These are phyloP conservation scores for Platycheirus albimanus DNA, from an alignment of 2,888 invertebrate species.

Conservation along the genomic window DNA sequence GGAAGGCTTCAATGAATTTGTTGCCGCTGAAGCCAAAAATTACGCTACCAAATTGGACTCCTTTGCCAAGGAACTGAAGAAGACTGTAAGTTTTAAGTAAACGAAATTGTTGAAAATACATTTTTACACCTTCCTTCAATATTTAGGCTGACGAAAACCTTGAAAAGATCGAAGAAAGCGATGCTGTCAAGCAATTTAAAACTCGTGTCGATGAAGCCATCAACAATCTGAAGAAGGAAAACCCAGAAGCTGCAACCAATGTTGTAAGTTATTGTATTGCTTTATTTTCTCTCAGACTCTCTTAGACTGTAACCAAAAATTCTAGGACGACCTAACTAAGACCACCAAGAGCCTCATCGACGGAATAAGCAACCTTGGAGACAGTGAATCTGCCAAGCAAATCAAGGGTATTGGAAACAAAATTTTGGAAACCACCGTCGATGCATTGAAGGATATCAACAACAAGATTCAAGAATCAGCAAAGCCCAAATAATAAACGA, in stretches of 20 bases:
- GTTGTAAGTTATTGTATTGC: slow-evolving; percentile 42
- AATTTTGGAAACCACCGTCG: slow-evolving; percentile 54
- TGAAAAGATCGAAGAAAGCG: slow-evolving; percentile 52
- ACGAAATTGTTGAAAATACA: too few species aligned
- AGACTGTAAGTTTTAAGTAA: slow-evolving; percentile 42
- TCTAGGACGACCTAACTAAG: slow-evolving; percentile 58
- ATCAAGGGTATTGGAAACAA: slow-evolving; percentile 61
- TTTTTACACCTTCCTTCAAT: neutral
- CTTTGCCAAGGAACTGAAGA: slow-evolving; percentile 43
- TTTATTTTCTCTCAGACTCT: neutral
- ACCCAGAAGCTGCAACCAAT: slow-evolving; percentile 55
- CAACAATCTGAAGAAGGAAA: slow-evolving; percentile 45
- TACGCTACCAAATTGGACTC: slow-evolving; percentile 34
- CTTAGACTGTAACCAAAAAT: neutral
- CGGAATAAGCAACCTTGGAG: slow-evolving; percentile 47
- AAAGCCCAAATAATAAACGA: slow-evolving; percentile 53
- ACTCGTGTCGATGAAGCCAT: slow-evolving; percentile 56
- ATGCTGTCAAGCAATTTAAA: slow-evolving; percentile 53
- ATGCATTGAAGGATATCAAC: slow-evolving; percentile 59
- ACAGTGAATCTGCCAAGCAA: slow-evolving; percentile 53
- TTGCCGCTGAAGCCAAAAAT: slow-evolving; percentile 34
- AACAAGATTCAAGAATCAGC: slow-evolving; percentile 57
- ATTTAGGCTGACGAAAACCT: slow-evolving; percentile 51
- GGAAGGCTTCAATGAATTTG: slow-evolving; percentile 46
- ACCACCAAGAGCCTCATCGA: slow-evolving; percentile 53